Base-by-base conservation (phyloP, 2,113 vertebrate species). In the Chloebia gouldiae region DNA sequence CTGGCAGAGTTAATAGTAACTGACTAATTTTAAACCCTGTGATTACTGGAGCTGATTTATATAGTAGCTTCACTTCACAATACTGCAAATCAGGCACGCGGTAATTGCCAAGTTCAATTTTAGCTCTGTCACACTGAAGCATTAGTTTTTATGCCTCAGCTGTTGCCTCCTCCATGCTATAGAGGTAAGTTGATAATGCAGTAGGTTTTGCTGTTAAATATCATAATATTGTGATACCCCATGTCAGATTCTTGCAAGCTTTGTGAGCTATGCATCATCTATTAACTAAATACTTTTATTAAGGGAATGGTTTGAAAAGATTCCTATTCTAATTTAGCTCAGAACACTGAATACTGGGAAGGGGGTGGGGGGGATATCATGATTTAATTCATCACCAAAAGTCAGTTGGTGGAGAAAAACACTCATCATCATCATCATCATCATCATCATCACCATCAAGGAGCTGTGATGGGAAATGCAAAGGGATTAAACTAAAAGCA, bases 91-190 rank as follows among this genome's bases (percentile, higher is more conserved):
- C 97, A 88, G 47, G 88, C 96, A 94, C 53, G 23, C 78, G 3
- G 97, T 98, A 98, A 98, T 98, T 98, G 98, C 97, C 97, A 97
- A 98, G 97, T 97, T 97, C 98, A 98, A 93, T 98, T 98, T 98
- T 98, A 98, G 98, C 97, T 98, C 98, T 97, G 97, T 98, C 98
- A 98, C 86, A 95, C 81, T 97, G 96, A 96, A 96, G 97, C 97
- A 92, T 96, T 93, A 86, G 95, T 98, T 97, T 97, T 98, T 95
- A 94, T 97, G 97, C 98, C 93, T 97, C 94, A 88, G 95, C 95
- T 95, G 97, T 97, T 97, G 94, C 96, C 96, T 97, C 94, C 94
- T 95, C 95, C 95, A 88, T 96, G 95, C 96, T 96, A 80, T 50
- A 90, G 96, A 98, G 98, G 97, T 98, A 97, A 96, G 97, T 95